Percentiles rank a stretch among this genome's conserved stretches.
These are phyloP conservation scores for Gadopsis bispinosus DNA, from an alignment of 2,797 vertebrate species.

Conservation along the genomic window DNA sequence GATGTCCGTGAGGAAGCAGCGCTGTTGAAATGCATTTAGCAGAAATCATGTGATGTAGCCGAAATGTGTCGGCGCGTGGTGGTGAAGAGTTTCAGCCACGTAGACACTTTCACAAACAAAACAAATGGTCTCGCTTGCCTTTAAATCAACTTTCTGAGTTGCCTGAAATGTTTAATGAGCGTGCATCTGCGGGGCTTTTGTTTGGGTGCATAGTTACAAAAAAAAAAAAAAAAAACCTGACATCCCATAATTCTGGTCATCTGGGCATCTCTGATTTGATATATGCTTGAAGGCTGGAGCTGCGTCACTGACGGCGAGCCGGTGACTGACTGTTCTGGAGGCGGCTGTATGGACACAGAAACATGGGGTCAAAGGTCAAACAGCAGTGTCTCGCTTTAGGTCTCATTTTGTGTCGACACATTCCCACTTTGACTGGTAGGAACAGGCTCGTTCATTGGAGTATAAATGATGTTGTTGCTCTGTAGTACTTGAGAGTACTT, in stretches of 20 bases:
- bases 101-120: not conserved
- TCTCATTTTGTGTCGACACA: not conserved
- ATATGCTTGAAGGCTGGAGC: not conserved
- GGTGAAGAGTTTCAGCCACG: not conserved
- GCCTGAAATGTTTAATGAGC: not conserved
- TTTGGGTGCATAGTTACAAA: too few species aligned
- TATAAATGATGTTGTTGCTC: not conserved
- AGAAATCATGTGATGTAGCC: not conserved
- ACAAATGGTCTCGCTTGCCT: too few species aligned
- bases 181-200: not conserved
- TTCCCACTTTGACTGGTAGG: not conserved
- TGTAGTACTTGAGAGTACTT: not conserved
- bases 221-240: too few species aligned
- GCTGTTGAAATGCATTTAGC: not conserved
- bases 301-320: not conserved
- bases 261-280: not conserved
- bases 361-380: conserved; percentile 38
- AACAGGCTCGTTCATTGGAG: not conserved
- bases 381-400: too few species aligned
- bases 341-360: not conserved
- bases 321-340: not conserved
- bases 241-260: too few species aligned
- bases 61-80: not conserved
- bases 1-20: not conserved
- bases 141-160: not conserved